Evolutionary conservation across 2,888 invertebrate species (phyloP).

Genomic region (Lamellibrachia satsuma): DNA sequence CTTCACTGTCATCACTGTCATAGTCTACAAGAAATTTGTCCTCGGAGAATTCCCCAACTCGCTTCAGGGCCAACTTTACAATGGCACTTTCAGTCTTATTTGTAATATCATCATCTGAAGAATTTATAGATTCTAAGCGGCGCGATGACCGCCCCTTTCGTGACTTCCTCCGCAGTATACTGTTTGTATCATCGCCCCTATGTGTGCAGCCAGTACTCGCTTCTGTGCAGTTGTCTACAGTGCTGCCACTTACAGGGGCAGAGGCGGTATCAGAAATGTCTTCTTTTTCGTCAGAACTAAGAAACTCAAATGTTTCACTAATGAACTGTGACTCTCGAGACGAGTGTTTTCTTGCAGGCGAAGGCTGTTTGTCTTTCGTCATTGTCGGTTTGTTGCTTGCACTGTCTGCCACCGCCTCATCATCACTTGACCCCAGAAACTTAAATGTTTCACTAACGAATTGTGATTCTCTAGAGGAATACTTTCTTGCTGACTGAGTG

Average conservation of each 20-base stretch:
- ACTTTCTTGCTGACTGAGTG: not conserved
- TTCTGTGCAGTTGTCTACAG: not conserved
- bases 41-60: not conserved
- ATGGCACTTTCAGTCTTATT: not conserved
- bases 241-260: not conserved
- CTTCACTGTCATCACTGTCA: not conserved
- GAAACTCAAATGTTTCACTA: not conserved
- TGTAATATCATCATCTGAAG: not conserved
- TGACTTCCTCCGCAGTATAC: not conserved
- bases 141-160: not conserved
- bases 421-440: not conserved
- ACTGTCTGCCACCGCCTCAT: not conserved
- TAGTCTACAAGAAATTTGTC: not conserved
- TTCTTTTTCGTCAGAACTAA: not conserved
- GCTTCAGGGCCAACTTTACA: not conserved
- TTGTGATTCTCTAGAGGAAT: not conserved
- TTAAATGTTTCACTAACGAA: not conserved
- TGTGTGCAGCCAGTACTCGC: not conserved
- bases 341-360: not conserved
- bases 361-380: not conserved
- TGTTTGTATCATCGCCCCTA: not conserved
- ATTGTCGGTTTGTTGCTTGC: not conserved
- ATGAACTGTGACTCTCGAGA: too few relatives aligned
- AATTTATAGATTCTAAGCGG: not conserved
- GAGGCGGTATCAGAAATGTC: not conserved